Base-by-base conservation (phyloP, 1,140 invertebrate genomes). In the Ectropis grisescens region DNA sequence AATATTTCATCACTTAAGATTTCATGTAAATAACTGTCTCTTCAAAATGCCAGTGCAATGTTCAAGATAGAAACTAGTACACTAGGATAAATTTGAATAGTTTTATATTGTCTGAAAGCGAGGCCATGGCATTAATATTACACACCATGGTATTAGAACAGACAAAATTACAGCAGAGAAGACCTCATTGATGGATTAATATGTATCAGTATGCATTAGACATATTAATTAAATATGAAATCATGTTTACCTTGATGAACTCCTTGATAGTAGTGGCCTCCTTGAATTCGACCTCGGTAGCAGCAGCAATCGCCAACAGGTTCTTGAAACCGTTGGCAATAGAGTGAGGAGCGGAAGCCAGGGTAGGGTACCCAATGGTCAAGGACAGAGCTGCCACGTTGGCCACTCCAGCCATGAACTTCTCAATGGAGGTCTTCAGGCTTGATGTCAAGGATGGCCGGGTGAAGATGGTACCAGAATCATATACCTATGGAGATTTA, bases 251-350 rank as follows among this genome's bases (percentile, higher is more conserved):
- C 84, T 94, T 95, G 60, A 95, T 88, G 76, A 86, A 95, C 75
- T 95, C 93, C 82, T 95, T 95, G 79, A 99, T 92, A 67, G 91
- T 96, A 33, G 90, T 85, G 29, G 97, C 98, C 83, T 98, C 92
- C 68, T 93, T 89, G 85, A 99, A 99, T 45, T 93, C 91, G 42
- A 98, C 89, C 26, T 99, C 96, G 41, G 98, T 98, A 52, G 90
- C 94, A 32, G 95, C 95, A 68, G 97, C 97, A 71, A 99, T 85
- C 47, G 97, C 96, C 84, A 99, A 87, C 56, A 99, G 84, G 82
- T 97, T 98, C 87, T 98, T 99, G 88, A 99, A 97, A 34, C 96
- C 98, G 68, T 99, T 98, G 72, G 93, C 91, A 59, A 99, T 90
- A 69, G 94, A 97, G 86, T 99, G 98, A 22, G 98, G 97, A 16